Evolutionary conservation across 2,888 invertebrate species (phyloP).

Genomic region (Andrena haemorrhoa): DNA sequence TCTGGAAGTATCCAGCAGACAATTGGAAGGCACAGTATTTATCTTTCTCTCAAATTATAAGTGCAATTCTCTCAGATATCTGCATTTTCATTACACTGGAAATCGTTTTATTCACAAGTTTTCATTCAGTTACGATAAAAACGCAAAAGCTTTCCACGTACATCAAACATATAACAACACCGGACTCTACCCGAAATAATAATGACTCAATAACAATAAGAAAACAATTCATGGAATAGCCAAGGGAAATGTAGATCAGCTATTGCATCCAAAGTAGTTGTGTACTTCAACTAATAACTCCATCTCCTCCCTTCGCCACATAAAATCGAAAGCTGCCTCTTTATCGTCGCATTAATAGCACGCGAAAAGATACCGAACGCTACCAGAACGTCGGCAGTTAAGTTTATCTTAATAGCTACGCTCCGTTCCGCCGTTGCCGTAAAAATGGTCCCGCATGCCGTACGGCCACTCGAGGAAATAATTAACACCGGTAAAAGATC

Average conservation of each 20-base stretch:
- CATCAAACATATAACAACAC: no score
- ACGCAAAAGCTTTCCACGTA: no score
- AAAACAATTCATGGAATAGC: background rate
- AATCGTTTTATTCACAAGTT: no score
- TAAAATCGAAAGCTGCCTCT: conserved; percentile 31
- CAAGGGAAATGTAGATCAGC: background rate
- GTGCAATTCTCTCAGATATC: no score
- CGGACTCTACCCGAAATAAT: no score
- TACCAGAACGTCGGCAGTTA: conserved; percentile 23
- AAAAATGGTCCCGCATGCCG: conserved; percentile 28
- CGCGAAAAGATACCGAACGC: conserved; percentile 35
- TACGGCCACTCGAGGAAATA: conserved; percentile 51
- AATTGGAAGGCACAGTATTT: no score
- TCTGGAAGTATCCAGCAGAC: no score
- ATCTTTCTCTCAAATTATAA: no score
- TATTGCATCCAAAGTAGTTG: background rate
- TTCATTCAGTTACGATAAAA: no score
- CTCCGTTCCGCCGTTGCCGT: conserved; percentile 48
- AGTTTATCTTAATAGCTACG: conserved; percentile 53
- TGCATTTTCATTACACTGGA: no score
- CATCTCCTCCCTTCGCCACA: conserved; percentile 16
- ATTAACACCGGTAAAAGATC: conserved; percentile 54
- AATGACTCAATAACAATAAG: no score
- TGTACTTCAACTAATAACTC: conserved; percentile 3
- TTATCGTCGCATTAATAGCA: conserved; percentile 57